Percentiles rank a stretch among this genome's conserved stretches.
phyloP scores from a whole-genome alignment of 2,888 invertebrate species.

The Callimorpha dominula region DNA sequence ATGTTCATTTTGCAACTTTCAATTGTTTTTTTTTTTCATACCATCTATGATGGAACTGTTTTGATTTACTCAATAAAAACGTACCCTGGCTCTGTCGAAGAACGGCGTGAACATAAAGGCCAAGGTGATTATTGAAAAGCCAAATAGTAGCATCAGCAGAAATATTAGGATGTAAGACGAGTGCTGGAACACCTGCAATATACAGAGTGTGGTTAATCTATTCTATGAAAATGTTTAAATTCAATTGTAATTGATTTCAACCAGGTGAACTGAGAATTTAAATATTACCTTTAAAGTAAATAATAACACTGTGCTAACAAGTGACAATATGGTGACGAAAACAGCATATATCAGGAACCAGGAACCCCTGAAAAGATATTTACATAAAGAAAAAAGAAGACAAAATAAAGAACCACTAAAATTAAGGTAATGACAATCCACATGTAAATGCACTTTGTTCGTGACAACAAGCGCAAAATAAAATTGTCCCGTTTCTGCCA shows the following conservation, averaged over 20 bases:
- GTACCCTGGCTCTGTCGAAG: constrained; percentile 93
- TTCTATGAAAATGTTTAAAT: neutral
- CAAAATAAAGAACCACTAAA: no score
- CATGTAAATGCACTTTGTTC: no score
- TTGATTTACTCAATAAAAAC: constrained; percentile 41
- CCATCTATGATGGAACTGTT: neutral
- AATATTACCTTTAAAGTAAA: constrained; percentile 88
- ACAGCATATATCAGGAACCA: constrained; percentile 93
- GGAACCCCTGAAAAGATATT: constrained; percentile 89
- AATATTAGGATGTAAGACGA: constrained; percentile 93
- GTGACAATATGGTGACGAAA: constrained; percentile 89
- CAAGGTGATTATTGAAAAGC: constrained; percentile 93
- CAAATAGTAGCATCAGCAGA: constrained; percentile 92
- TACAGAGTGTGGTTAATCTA: neutral
- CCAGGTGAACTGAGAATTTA: neutral
- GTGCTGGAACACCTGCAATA: constrained; percentile 90
- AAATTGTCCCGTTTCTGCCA: no score
- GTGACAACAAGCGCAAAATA: no score
- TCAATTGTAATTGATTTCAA: no score
- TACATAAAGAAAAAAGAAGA: neutral
- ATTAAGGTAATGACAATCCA: no score
- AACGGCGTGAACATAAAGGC: constrained; percentile 95
- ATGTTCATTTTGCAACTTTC: neutral
- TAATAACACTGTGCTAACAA: constrained; percentile 90
- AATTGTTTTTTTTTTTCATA: neutral